Conservation (phyloP, 2,797 vertebrate genomes). For the Lutra lutra region DNA sequence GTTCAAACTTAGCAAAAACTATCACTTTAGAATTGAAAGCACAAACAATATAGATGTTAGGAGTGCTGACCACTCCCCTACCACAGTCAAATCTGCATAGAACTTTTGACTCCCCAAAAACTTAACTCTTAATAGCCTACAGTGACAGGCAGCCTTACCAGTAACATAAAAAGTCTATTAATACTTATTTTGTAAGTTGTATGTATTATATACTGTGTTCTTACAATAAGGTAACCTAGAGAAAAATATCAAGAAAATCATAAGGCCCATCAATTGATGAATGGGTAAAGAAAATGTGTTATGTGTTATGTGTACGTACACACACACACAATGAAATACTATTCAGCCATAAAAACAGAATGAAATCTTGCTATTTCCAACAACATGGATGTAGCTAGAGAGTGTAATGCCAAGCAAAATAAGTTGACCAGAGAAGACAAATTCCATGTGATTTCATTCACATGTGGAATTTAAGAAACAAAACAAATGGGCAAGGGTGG, state of each 20-base stretch:
- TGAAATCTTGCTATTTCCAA: background rate
- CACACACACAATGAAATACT: background rate
- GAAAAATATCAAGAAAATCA: background rate
- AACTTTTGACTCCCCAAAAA: background rate
- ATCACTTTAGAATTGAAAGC: constrained; percentile 2
- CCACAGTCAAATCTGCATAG: background rate
- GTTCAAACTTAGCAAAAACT: constrained; percentile 30
- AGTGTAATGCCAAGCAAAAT: background rate
- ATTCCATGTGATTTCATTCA: background rate
- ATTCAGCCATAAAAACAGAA: background rate
- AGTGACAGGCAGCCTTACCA: background rate
- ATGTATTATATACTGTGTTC: background rate
- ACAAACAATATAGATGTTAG: background rate
- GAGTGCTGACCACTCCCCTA: background rate
- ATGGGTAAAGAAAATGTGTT: background rate
- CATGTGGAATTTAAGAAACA: background rate
- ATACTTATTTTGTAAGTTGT: background rate
- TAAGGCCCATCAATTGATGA: background rate
- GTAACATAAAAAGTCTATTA: background rate
- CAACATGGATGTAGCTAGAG: background rate
- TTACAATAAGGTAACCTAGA: background rate
- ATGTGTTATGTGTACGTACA: rapidly evolving
- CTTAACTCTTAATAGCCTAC: background rate
- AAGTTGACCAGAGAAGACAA: background rate
- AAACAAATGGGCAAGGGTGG: background rate